phyloP scores from a whole-genome alignment of 1,140 invertebrate species.

The Saccostrea glomerata region DNA sequence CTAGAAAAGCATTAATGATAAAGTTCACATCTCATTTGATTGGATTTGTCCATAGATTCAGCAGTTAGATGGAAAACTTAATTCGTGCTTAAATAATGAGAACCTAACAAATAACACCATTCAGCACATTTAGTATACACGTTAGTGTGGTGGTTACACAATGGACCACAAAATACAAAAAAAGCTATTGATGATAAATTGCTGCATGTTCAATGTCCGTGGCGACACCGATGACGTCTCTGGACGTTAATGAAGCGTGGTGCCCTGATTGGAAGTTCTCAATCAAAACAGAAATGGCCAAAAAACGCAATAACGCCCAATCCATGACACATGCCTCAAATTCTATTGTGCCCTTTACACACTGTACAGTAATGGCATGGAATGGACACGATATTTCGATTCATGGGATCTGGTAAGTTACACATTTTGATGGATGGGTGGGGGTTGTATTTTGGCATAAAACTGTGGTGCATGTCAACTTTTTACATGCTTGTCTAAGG shows the following conservation, averaged over 20 bases:
- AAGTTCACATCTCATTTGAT: no score
- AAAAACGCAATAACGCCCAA: background rate
- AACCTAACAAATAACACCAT: no score
- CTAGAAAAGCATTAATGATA: no score
- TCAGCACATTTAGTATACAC: no score
- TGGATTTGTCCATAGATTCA: no score
- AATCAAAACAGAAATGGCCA: background rate
- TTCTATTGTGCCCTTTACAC: background rate
- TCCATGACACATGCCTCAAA: background rate
- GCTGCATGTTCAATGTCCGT: background rate
- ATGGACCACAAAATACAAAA: no score
- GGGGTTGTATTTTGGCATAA: background rate
- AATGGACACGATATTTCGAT: conserved; percentile 31
- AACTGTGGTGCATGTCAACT: no score
- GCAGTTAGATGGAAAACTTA: no score
- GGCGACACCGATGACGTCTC: background rate
- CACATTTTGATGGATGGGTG: background rate
- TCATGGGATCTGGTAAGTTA: conserved; percentile 14
- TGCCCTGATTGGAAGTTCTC: conserved; percentile 20
- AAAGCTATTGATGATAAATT: no score
- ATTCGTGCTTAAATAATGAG: no score
- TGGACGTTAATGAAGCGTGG: conserved; percentile 8
- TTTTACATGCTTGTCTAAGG: no score
- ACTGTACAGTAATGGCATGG: background rate
- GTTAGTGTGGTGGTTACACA: no score